These are phyloP conservation scores for Lasioglossum lativentre DNA, from an alignment of 2,888 invertebrate genomes.

Conservation along the genomic window DNA sequence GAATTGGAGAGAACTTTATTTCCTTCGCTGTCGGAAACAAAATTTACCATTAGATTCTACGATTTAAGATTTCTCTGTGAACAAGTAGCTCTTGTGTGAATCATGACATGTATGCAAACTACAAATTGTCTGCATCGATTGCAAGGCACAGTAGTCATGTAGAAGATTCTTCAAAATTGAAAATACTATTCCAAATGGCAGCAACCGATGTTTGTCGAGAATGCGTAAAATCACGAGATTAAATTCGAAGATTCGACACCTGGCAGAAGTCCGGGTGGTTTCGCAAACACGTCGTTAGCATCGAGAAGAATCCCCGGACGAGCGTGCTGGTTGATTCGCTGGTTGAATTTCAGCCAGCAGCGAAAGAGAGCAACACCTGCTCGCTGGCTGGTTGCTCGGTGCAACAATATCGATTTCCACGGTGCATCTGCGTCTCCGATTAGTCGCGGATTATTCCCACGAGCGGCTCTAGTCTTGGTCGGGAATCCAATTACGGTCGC, in stretches of 20 bases:
- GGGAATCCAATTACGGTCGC: conserved; percentile 63
- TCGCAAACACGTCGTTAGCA: background rate
- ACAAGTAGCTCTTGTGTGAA: too few relatives aligned
- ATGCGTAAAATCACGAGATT: too few relatives aligned
- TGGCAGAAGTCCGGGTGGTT: background rate
- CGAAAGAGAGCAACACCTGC: conserved; percentile 28
- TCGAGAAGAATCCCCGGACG: background rate
- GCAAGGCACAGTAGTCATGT: too few relatives aligned
- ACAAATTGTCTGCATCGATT: too few relatives aligned
- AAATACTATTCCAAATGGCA: too few relatives aligned
- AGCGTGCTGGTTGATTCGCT: background rate
- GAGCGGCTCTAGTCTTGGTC: background rate
- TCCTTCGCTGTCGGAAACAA: too few relatives aligned
- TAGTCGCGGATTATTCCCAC: conserved; percentile 60
- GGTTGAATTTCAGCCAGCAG: conserved; percentile 1
- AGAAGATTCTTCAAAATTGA: too few relatives aligned
- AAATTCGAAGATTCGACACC: background rate
- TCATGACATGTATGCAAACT: too few relatives aligned
- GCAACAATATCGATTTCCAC: conserved; percentile 26
- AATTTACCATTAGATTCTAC: too few relatives aligned
- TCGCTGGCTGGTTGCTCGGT: background rate
- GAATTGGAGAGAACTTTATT: too few relatives aligned
- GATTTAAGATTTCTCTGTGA: too few relatives aligned
- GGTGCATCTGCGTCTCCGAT: conserved; percentile 54
- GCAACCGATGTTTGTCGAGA: too few relatives aligned